Evolutionary conservation across 1,140 invertebrate species (phyloP), one percentile per base, ranked within the genome.

Genomic region (Drosophila equinoxialis): DNA sequence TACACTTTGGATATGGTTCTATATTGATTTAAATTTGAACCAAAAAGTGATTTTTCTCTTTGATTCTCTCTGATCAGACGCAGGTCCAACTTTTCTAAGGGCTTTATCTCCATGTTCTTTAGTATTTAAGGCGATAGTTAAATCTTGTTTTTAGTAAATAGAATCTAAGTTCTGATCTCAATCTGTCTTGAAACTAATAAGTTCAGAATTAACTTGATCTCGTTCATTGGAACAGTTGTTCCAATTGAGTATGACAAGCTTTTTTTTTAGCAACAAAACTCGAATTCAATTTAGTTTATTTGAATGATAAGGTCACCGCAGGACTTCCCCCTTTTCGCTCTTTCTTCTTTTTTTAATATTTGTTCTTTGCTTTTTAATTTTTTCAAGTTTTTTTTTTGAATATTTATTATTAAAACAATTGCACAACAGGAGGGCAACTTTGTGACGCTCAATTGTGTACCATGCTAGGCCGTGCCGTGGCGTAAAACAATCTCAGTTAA

Each of bases 371-470:
- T 59, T 71, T 66, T 23, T 73, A 17, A 51, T 17, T 51, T 51
- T 20, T 51, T 10, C 17, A 2, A 51, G 45, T 51, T 51, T 51
- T 51, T 23, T 17, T 23, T 23, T 17, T 17, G 20, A 51, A 20
- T 51, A 20, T 51, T 51, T 51, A 48, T 67, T 20, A 68, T 41
- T 75, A 75, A 75, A 75, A 75, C 73, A 75, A 75, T 74, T 75
- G 64, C 64, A 6, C 73, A 67, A 41, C 71, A 65, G 64, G 73
- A 72, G 71, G 71, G 37, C 30, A 65, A 55, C 54, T 54, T 57
- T 54, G 45, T 23, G 45, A 23, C 17, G 45, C 45, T 48, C 14
- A 39, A 39, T 39, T 39, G 37, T 11, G 11, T 39, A 10, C 37
- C 37, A 13, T 13, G 35, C 3, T 8, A 11, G 10, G 37, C 11